These are phyloP conservation scores for Xestia c-nigrum DNA, from an alignment of 2,888 invertebrate species.

Conservation along the genomic window DNA sequence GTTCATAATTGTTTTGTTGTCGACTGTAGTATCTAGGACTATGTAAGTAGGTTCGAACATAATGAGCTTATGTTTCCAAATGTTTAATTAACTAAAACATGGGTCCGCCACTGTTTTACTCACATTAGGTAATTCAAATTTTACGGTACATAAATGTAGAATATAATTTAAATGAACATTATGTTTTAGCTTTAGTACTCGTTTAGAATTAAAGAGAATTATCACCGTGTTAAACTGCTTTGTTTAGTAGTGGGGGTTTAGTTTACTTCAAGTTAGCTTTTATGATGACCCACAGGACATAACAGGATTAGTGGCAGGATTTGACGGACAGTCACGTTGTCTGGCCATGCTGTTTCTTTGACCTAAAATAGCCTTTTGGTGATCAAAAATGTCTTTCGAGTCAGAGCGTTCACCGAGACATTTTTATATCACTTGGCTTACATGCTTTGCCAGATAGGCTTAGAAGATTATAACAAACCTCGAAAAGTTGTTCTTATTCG, in stretches of 20 bases:
- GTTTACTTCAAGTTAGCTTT: background rate
- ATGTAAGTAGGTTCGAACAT: background rate
- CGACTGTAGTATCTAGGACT: background rate
- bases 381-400: background rate
- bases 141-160: conserved; percentile 23
- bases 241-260: background rate
- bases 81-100: conserved; percentile 50
- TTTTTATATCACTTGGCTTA: background rate
- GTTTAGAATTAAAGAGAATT: conserved; percentile 4
- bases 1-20: background rate
- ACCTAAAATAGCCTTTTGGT: background rate
- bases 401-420: background rate
- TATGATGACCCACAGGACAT: background rate
- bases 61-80: conserved; percentile 30
- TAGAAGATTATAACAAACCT: background rate
- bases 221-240: conserved; percentile 3
- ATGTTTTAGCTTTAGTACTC: conserved; percentile 32
- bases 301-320: background rate
- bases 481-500: background rate
- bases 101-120: conserved; percentile 30
- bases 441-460: background rate
- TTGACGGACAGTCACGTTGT: background rate
- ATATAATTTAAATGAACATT: conserved; percentile 25
- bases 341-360: background rate
- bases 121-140: conserved; percentile 37